phyloP scores from a whole-genome alignment of 2,113 vertebrate genomes.

The Takifugu bimaculatus region DNA sequence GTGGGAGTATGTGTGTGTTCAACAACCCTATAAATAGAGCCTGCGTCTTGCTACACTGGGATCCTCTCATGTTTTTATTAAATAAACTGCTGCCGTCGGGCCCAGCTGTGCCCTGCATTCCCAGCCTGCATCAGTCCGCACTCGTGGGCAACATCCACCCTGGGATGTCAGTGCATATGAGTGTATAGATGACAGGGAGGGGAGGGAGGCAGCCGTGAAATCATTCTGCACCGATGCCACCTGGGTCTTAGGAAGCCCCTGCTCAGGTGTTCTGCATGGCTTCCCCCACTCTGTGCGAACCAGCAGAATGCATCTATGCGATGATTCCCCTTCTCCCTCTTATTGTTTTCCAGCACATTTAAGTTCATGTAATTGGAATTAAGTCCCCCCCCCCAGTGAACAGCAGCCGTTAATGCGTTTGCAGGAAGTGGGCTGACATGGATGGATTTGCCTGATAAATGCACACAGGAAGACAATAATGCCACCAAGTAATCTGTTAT shows the following conservation, averaged over 20 bases:
- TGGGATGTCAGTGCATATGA: constrained; percentile 20
- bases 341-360: not conserved
- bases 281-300: constrained; percentile 48
- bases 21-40: constrained; percentile 65
- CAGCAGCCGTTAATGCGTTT: not conserved
- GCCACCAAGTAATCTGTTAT: not conserved
- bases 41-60: constrained; percentile 58
- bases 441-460: not conserved
- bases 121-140: constrained; percentile 56
- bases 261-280: constrained; percentile 58
- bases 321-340: constrained; percentile 13
- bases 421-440: too few species aligned
- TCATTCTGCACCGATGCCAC: constrained; percentile 45
- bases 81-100: constrained; percentile 67
- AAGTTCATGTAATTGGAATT: constrained; percentile 7
- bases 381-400: not conserved
- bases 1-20: constrained; percentile 32
- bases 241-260: constrained; percentile 57
- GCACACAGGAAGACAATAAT: not conserved
- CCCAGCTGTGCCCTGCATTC: constrained; percentile 69
- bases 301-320: constrained; percentile 36
- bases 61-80: constrained; percentile 75
- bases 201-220: constrained; percentile 28
- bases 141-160: constrained; percentile 40
- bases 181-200: constrained; percentile 18